Evolutionary conservation across 2,113 vertebrate species (phyloP), one percentile per base, ranked within the genome.

Genomic region (Halichoeres trimaculatus): DNA sequence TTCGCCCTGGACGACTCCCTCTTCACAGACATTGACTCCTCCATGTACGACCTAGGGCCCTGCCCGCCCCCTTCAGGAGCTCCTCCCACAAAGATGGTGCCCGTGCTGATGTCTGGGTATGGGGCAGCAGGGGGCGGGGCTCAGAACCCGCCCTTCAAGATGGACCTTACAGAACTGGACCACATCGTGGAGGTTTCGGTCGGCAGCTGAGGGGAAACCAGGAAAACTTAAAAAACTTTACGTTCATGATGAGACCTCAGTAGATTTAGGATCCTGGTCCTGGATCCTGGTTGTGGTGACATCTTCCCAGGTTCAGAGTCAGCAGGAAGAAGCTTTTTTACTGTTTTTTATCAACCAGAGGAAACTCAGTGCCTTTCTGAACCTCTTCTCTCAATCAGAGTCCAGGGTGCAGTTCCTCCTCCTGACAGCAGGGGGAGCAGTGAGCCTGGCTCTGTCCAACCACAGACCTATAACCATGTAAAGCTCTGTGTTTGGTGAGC

Each of bases 171-270:
- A 1, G 96, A 97, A 91, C 94, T 97, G 85, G 96, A 97, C 91
- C 96, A 97, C 91, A 96, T 98, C 81, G 96, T 98, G 96, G 96
- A 98, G 91, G 96, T 98, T 87, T 94, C 97, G 10, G 96, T 98
- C 16, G 95, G 96, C 80, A 97, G 96, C 80, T 71, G 68, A 76
- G 48, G 6, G 20, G 10, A 43, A 24, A 7, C 40, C 7, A 26
- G 5, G 38, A 48, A 5, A 20, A 34, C 2, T 68, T 50, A 20
- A 48, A 17, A 8, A 4, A n/a, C 17, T 14, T 10, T 13, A 20
- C 16, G 17, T n/a, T n/a, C n/a, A n/a, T n/a, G n/a, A n/a, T n/a
- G n/a, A n/a, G n/a, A n/a, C 30, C 30, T 30, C 30, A 30, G 30
- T 6, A 6, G 30, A 30, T 30, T 30, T 6, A 30, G n/a, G n/a